Evolutionary conservation across 2,888 invertebrate genomes (phyloP), one percentile per base, ranked within the genome.

Genomic region (Hirtodrosophila cameraria): DNA sequence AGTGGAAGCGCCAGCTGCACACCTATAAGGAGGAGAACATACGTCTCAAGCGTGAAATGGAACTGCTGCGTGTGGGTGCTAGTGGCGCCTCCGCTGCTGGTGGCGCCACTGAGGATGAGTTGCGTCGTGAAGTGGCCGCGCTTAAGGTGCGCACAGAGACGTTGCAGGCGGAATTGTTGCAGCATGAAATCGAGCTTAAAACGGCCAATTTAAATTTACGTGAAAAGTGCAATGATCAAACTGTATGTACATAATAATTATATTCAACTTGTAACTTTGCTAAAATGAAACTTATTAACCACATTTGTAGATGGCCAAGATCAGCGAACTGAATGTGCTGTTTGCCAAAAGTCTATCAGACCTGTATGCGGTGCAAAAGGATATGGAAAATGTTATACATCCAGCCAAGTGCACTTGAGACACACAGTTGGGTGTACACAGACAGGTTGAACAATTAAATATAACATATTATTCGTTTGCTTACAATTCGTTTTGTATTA

Each of bases 1-100:
- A 99, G 91, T 99, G 99, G 99, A 99, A 99, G 91, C 94, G 97
- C 67, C 98, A 99, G 90, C 93, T 99, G 81, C 98, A 98, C 83
- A 95, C 96, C 78, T 96, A 97, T 88, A 94, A 97, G 90, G 97
- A 97, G 90, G 97, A 97, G 90, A 97, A 97, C 90, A 94, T 95
- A 67, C 93, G 96, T 59, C 94, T 97, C 85, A 95, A 95, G 89
- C 93, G 93, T 39, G 95, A 94, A 83, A 94, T 95, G 82, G 92
- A 94, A 38, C 93, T 95, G 86, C 90, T 95, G 62, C 95, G 95
- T 88, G 93, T 94, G 67, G 70, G 69, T 4, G 67, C 57, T 36
- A 92, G 93, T 74, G 57, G 75, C 90, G 92, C 93, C 75, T 88
- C 92, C 87, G 94, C 94, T 7, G 54, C 52, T n/a, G 66, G 75